A percentile compares a stretch with the other conserved stretches of the same genome.
These are phyloP conservation scores for Intellagama lesueurii DNA, from an alignment of 2,797 vertebrate genomes.

Conservation along the genomic window DNA sequence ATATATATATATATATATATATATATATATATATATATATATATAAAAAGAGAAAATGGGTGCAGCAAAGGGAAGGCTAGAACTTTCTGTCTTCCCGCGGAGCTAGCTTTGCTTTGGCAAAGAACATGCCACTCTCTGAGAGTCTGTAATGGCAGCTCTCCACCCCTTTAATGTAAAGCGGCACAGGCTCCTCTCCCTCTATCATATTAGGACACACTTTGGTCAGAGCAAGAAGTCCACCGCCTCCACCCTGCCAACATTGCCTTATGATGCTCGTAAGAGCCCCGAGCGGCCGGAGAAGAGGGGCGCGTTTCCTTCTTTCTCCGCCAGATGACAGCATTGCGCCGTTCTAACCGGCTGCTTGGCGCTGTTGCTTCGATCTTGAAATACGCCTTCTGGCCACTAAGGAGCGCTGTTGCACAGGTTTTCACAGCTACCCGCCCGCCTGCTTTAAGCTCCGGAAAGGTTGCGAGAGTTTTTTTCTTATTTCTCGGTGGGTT, in stretches of 20 bases:
- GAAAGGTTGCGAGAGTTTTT: neutral
- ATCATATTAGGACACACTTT: neutral
- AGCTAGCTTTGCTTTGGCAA: neutral
- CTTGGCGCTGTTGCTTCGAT: neutral
- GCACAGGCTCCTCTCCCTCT: neutral
- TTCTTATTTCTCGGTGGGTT: too few species aligned
- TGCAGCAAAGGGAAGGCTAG: neutral
- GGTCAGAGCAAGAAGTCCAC: too few species aligned
- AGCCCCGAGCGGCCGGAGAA: too few species aligned
- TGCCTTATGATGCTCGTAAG: too few species aligned
- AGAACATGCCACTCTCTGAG: too few species aligned
- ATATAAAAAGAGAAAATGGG: neutral
- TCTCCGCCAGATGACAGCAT: conserved; percentile 69
- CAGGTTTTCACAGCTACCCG: neutral
- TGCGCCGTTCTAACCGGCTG: conserved; percentile 5
- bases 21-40: too few species aligned
- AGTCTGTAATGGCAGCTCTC: neutral
- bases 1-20: too few species aligned
- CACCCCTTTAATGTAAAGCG: neutral
- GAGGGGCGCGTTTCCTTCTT: neutral
- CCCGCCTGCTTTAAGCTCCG: fast-evolving
- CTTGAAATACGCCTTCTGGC: neutral
- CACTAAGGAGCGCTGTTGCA: conserved; percentile 53
- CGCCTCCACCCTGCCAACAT: too few species aligned
- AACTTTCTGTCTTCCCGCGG: neutral